A percentile compares a stretch with the other conserved stretches of the same genome.
Conservation (phyloP, 1,140 invertebrate species). For the Mycetomoellerius zeteki region DNA sequence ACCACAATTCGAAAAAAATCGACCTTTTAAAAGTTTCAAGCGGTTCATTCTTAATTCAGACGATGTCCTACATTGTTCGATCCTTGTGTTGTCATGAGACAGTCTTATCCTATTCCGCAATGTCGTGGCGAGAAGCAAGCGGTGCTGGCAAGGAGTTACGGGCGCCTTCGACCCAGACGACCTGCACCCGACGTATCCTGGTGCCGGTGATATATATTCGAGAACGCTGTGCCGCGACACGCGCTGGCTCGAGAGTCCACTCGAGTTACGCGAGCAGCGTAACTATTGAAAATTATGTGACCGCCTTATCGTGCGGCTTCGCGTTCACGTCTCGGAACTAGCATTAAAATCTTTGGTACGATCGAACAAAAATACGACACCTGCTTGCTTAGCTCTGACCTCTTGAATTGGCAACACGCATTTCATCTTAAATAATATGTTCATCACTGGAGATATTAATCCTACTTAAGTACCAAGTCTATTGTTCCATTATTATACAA, state of each 20-base stretch:
- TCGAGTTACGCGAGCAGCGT: constrained; percentile 16
- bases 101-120: constrained; percentile 32
- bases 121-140: constrained; percentile 37
- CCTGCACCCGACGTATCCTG: constrained; percentile 75
- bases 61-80: neutral
- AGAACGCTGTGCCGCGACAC: neutral
- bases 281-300: constrained; percentile 61
- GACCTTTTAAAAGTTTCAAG: neutral
- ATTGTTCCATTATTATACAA: constrained; percentile 16
- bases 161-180: constrained; percentile 72
- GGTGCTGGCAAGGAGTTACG: constrained; percentile 77
- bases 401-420: neutral
- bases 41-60: constrained; percentile 15
- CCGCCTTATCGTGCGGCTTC: constrained; percentile 19
- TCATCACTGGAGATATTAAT: neutral
- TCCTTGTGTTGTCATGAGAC: constrained; percentile 34
- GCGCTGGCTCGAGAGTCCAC: constrained; percentile 41
- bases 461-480: neutral
- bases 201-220: constrained; percentile 78
- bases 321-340: neutral
- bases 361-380: neutral
- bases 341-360: constrained; percentile 10
- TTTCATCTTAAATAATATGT: constrained; percentile 1
- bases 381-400: neutral
- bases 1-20: neutral